These are phyloP conservation scores for Noctua pronuba DNA, from an alignment of 2,888 invertebrate genomes.

Conservation along the genomic window DNA sequence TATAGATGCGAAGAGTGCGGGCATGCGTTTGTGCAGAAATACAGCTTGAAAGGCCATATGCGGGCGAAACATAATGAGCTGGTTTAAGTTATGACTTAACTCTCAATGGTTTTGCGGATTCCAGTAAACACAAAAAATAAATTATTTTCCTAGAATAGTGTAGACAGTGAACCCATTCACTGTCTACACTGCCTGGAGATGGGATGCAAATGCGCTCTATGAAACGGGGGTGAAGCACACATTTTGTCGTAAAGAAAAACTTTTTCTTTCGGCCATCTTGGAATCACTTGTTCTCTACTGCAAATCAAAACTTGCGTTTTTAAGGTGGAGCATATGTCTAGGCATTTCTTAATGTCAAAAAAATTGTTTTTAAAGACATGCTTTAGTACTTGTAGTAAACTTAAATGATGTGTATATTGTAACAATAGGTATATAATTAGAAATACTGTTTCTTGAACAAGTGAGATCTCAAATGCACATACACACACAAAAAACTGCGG, in stretches of 20 bases:
- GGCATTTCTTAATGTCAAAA: neutral
- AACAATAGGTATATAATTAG: neutral
- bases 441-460: neutral
- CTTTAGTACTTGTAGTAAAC: neutral
- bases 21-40: slow-evolving; percentile 55
- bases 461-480: neutral
- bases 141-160: neutral
- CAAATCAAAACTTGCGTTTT: neutral
- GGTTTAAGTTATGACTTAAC: neutral
- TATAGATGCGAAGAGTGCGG: slow-evolving; percentile 59
- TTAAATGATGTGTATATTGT: neutral
- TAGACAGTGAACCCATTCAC: neutral
- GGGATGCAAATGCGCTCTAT: no score
- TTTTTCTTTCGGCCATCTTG: neutral
- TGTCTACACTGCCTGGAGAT: no score
- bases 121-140: neutral
- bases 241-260: neutral
- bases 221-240: no score
- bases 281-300: no score
- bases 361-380: neutral
- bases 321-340: neutral
- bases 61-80: slow-evolving; percentile 3
- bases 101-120: neutral
- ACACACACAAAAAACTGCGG: neutral
- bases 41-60: slow-evolving; percentile 57